Conservation (phyloP, 2,888 invertebrate species). For the Caenorhabditis sp. region DNA sequence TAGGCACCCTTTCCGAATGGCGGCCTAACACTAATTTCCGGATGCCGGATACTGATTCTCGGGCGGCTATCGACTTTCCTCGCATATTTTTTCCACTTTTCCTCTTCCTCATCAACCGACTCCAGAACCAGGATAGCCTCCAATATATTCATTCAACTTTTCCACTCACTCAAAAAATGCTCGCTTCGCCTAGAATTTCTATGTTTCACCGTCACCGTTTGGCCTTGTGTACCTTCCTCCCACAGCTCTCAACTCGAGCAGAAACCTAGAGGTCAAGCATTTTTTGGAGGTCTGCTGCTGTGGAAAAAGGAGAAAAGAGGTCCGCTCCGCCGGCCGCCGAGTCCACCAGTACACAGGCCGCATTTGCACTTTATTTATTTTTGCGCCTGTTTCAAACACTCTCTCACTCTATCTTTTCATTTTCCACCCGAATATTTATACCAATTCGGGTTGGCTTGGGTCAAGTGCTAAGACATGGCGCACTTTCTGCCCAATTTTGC, state of each 20-base stretch:
- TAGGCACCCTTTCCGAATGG: background rate
- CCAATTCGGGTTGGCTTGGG: constrained; percentile 24
- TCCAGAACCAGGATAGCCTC: no score
- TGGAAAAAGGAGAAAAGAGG: constrained; percentile 32
- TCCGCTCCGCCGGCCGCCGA: no score
- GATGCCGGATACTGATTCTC: constrained; percentile 47
- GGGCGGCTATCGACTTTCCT: constrained; percentile 16
- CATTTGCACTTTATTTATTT: constrained; percentile 65
- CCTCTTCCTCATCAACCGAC: constrained; percentile 45
- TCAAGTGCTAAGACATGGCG: background rate
- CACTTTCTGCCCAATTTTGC: no score
- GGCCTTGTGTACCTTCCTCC: constrained; percentile 43
- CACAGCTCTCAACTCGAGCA: constrained; percentile 8
- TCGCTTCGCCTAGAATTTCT: no score
- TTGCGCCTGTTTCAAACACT: constrained; percentile 63
- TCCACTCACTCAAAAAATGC: constrained; percentile 15
- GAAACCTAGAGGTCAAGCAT: constrained; percentile 47
- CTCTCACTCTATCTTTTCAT: constrained; percentile 59
- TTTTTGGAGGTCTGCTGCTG: constrained; percentile 36
- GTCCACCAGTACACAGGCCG: constrained; percentile 39
- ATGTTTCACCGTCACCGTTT: no score
- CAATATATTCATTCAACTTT: no score
- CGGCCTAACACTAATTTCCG: constrained; percentile 53
- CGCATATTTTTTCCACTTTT: background rate
- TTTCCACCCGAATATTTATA: constrained; percentile 46